A percentile compares a stretch with the other conserved stretches of the same genome.
Evolutionary conservation across 2,888 invertebrate genomes (phyloP).

Genomic region (Drosophila anomelani): DNA sequence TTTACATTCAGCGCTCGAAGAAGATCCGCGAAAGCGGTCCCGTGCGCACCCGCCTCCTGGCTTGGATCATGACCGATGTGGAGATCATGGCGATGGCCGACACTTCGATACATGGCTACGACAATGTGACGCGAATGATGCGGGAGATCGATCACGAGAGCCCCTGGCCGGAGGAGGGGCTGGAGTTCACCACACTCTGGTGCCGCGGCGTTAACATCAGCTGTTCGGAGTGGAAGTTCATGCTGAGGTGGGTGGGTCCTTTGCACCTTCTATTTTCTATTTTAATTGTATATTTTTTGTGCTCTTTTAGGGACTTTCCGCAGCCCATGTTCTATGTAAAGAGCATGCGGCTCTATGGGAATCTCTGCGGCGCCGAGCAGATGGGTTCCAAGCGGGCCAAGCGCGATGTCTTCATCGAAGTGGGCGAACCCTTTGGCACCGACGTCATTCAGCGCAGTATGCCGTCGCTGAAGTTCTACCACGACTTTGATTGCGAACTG

Average conservation of each 20-base stretch:
- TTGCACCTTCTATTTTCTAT: background rate
- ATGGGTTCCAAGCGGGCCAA: conserved; percentile 88
- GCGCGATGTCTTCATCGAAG: conserved; percentile 87
- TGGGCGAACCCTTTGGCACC: conserved; percentile 93
- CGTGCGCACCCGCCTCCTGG: conserved; percentile 91
- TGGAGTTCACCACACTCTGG: conserved; percentile 97
- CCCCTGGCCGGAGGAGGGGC: conserved; percentile 95
- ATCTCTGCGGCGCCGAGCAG: conserved; percentile 95
- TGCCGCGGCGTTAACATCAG: conserved; percentile 93
- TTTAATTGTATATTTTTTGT: background rate
- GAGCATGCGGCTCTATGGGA: conserved; percentile 94
- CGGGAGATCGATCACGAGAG: conserved; percentile 94
- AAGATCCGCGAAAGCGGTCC: conserved; percentile 87
- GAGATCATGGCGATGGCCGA: conserved; percentile 92
- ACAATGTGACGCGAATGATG: conserved; percentile 90
- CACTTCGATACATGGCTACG: conserved; percentile 92
- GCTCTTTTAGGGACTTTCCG: conserved; percentile 92
- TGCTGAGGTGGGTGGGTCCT: conserved; percentile 86
- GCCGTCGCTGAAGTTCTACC: conserved; percentile 98
- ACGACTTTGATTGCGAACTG: conserved; percentile 97
- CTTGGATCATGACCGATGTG: conserved; percentile 92
- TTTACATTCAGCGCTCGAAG: conserved; percentile 96
- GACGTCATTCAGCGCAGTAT: conserved; percentile 94
- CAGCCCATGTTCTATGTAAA: conserved; percentile 95
- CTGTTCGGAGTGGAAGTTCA: conserved; percentile 94